These are phyloP conservation scores for Chironex yamaguchii DNA, from an alignment of 30 jellyfish, hydroid and myxozoan genomes.

Conservation along the genomic window DNA sequence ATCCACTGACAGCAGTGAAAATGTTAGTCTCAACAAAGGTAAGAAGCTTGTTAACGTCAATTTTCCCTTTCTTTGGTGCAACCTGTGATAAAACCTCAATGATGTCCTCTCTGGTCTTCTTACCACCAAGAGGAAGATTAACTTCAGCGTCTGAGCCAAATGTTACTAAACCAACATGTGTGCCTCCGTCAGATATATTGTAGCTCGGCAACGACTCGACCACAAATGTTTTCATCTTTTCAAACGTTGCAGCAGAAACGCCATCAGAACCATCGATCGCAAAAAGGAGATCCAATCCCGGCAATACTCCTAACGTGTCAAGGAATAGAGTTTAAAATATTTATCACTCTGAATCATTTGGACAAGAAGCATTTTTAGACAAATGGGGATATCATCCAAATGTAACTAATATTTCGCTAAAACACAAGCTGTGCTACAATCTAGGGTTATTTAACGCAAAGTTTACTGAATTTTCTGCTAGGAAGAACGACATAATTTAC, in stretches of 20 bases:
- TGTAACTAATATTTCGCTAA: too few relatives aligned
- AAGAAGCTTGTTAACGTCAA: slow-evolving; percentile 10
- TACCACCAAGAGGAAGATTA: slow-evolving; percentile 33
- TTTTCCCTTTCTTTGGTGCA: neutral
- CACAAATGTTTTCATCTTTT: slow-evolving; percentile 28
- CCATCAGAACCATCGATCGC: slow-evolving; percentile 63
- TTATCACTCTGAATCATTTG: too few relatives aligned
- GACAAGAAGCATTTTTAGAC: too few relatives aligned
- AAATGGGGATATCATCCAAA: too few relatives aligned
- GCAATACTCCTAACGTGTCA: neutral
- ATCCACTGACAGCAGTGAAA: slow-evolving; percentile 66
- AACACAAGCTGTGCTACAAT: too few relatives aligned
- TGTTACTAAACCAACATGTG: slow-evolving; percentile 64
- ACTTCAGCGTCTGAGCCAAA: slow-evolving; percentile 27
- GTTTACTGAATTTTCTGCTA: too few relatives aligned
- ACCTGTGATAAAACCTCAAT: neutral
- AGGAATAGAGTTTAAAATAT: too few relatives aligned
- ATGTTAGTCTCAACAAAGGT: slow-evolving; percentile 3
- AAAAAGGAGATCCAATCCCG: slow-evolving; percentile 35
- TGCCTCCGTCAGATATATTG: slow-evolving; percentile 41
- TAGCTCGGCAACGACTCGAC: slow-evolving; percentile 63
- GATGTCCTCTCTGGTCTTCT: neutral
- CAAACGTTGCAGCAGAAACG: neutral
- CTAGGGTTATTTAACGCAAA: too few relatives aligned
- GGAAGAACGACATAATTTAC: too few relatives aligned